Evolutionary conservation across 2,888 invertebrate genomes (phyloP), one percentile per base, ranked within the genome.

Genomic region (Clanis bilineata): DNA sequence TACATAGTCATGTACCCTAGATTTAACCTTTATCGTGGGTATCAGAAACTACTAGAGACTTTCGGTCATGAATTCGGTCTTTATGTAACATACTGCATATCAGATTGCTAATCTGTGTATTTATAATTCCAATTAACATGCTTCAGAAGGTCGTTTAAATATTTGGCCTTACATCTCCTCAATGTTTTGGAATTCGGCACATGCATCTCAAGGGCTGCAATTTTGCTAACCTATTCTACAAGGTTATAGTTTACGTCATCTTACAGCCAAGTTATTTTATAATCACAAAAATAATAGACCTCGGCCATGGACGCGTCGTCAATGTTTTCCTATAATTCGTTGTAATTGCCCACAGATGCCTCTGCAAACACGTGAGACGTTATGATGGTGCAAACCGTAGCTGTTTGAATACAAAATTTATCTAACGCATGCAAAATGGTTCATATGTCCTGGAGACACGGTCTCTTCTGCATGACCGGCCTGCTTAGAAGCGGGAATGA

Each of bases 381-480:
- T 51, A 51, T 32, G n/a, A n/a, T 45, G 9, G 15, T 32, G 32
- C 18, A 51, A 6, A 7, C 1, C 39, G 23, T 39, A 56, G 23
- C 22, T 56, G 56, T 23, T 38, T 39, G 39, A 56, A 39, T 15
- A 41, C 28, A 1, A 3, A 15, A 28, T 32, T 58, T 43, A 58
- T 58, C 59, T 62, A 21, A 62, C 59, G 56, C 23, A 51, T 23
- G 39, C 67, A 79, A 66, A 44, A 83, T 78, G 81, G 76, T 76
- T 68, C 79, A 75, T 65, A 76, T 72, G 60, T 77, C 77, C 15
- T 80, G 81, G 80, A 81, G 71, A 65, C 75, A 79, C 60, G 74
- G 79, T 18, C 76, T 75, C 10, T 79, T 78, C 58, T 88, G 87
- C 67, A 79, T 83, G 61, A 79, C 82, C 15, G 87, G 83, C 18